Percentiles rank a stretch among this genome's conserved stretches.
Evolutionary conservation across 2,888 invertebrate genomes (phyloP).

Genomic region (Campaea margaritaria): DNA sequence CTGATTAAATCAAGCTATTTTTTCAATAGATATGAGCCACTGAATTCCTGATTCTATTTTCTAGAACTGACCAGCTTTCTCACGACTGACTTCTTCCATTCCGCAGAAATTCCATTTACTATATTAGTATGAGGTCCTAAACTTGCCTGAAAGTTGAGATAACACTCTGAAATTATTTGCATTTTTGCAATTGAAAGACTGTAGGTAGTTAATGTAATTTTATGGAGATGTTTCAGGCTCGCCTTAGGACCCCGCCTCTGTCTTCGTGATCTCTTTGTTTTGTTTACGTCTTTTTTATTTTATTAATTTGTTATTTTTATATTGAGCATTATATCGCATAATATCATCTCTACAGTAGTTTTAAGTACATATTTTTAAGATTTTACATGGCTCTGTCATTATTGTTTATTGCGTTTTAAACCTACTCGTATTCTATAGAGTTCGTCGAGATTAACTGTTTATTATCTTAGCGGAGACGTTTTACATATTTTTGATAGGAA

Average conservation of each 20-base stretch:
- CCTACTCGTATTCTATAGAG: constrained; percentile 12
- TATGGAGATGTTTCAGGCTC: too few relatives aligned
- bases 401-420: constrained; percentile 37
- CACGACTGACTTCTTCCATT: constrained; percentile 46
- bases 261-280: constrained; percentile 15
- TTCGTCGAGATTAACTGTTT: constrained; percentile 39
- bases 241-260: background rate
- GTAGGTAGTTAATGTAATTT: too few relatives aligned
- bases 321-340: constrained; percentile 6
- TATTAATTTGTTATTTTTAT: constrained; percentile 1
- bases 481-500: constrained; percentile 39
- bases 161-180: too few relatives aligned
- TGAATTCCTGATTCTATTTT: constrained; percentile 7
- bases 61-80: constrained; percentile 21
- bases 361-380: constrained; percentile 16
- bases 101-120: too few relatives aligned
- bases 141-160: background rate
- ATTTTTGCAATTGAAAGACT: too few relatives aligned
- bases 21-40: too few relatives aligned
- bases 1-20: too few relatives aligned
- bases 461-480: constrained; percentile 40
- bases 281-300: constrained; percentile 9
- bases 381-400: constrained; percentile 40
- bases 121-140: background rate
- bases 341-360: background rate